Evolutionary conservation across 2,797 vertebrate genomes (phyloP).

Genomic region (Nyctalus aviator): DNA sequence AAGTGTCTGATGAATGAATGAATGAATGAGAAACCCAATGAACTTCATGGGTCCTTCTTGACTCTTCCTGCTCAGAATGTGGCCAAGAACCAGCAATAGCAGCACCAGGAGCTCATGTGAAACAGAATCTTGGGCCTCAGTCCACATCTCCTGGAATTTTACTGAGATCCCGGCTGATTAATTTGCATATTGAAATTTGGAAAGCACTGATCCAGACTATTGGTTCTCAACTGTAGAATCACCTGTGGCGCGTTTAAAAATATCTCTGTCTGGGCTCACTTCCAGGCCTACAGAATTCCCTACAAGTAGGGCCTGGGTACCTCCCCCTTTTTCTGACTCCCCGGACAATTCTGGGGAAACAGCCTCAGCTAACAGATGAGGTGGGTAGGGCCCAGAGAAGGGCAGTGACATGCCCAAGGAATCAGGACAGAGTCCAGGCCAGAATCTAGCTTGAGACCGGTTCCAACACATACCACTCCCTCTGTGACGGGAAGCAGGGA

Average conservation of each 20-base stretch:
- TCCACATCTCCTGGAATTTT: neutral
- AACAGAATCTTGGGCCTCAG: neutral
- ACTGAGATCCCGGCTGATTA: neutral
- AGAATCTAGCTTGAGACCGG: neutral
- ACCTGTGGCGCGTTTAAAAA: neutral
- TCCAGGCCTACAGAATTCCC: neutral
- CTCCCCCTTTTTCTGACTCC: neutral
- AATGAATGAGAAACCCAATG: neutral
- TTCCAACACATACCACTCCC: neutral
- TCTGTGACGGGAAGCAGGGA: neutral
- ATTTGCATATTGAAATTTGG: neutral
- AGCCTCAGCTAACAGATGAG: neutral
- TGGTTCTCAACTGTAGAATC: neutral
- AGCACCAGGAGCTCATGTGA: neutral
- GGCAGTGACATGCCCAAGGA: neutral
- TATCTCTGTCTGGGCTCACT: neutral
- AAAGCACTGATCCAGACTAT: neutral
- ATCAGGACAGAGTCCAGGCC: neutral
- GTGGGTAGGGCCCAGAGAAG: neutral
- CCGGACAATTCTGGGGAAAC: neutral
- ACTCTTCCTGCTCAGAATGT: neutral
- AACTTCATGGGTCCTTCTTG: neutral
- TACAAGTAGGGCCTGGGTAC: neutral
- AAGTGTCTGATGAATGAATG: slow-evolving; percentile 19
- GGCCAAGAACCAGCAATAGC: neutral